Conservation (phyloP, 1,140 invertebrate genomes). For the Chrysopa pallens region DNA sequence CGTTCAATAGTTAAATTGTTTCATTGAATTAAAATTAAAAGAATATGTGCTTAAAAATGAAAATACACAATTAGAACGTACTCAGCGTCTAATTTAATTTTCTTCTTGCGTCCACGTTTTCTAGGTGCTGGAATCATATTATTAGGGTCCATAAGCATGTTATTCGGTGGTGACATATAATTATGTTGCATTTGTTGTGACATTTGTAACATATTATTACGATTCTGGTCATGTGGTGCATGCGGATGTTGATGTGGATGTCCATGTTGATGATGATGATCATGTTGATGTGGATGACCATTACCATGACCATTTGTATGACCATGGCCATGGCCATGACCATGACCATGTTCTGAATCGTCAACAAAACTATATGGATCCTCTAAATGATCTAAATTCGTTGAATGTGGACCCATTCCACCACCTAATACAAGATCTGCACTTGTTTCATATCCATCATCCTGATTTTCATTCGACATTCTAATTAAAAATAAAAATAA, state of each 20-base stretch:
- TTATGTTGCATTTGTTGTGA: too few species aligned
- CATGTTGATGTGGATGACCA: slow-evolving; percentile 12
- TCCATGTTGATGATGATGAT: slow-evolving; percentile 3
- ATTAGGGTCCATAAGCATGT: slow-evolving; percentile 23
- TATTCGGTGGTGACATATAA: neutral
- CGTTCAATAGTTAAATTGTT: too few species aligned
- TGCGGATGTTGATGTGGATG: slow-evolving; percentile 17
- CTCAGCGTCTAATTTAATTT: slow-evolving; percentile 40
- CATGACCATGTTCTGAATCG: slow-evolving; percentile 39
- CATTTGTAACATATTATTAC: slow-evolving; percentile 23
- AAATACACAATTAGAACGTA: too few species aligned
- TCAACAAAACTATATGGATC: slow-evolving; percentile 71
- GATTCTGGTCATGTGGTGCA: slow-evolving; percentile 15
- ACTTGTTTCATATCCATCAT: slow-evolving; percentile 74
- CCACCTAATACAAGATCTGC: slow-evolving; percentile 46
- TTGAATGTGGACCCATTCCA: slow-evolving; percentile 13
- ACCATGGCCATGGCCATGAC: slow-evolving; percentile 13
- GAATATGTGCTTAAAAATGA: too few species aligned
- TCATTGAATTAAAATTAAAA: too few species aligned
- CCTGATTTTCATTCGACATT: slow-evolving; percentile 53
- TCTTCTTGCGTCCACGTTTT: slow-evolving; percentile 67
- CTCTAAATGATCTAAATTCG: slow-evolving; percentile 43
- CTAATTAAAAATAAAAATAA: too few species aligned
- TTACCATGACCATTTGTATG: slow-evolving; percentile 2
- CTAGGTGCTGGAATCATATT: slow-evolving; percentile 49